Conservation (phyloP, 2,113 vertebrate species). For the Etheostoma cragini region DNA sequence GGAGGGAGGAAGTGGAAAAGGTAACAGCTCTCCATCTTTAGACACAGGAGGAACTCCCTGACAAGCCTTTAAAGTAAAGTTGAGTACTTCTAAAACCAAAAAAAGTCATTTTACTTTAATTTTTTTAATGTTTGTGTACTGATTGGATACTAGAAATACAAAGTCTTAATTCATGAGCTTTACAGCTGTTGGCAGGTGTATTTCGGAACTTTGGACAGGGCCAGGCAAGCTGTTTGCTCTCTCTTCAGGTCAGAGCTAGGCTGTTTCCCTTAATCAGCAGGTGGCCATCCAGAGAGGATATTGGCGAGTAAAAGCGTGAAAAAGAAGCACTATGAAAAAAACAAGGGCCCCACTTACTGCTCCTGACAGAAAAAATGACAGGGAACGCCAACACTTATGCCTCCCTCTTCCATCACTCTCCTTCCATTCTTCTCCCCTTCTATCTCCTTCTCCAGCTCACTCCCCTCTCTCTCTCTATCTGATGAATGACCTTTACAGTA, state of each 20-base stretch:
- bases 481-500: conserved; percentile 72
- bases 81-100: background rate
- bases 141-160: background rate
- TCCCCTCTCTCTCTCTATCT: conserved; percentile 31
- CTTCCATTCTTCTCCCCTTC: background rate
- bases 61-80: background rate
- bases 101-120: background rate
- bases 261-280: too few species aligned
- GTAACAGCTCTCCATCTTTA: conserved; percentile 35
- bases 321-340: conserved; percentile 33
- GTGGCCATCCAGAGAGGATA: conserved; percentile 3
- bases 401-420: conserved; percentile 56
- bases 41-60: conserved; percentile 12
- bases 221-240: background rate
- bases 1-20: background rate
- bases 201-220: background rate
- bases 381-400: conserved; percentile 71
- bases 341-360: conserved; percentile 63
- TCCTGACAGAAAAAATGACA: conserved; percentile 67
- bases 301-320: conserved; percentile 8
- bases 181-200: background rate
- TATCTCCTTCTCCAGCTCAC: background rate
- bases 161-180: background rate
- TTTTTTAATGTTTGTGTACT: background rate
- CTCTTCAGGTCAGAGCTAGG: too few species aligned